A percentile compares a stretch with the other conserved stretches of the same genome.
Conservation (phyloP, 2,797 vertebrate genomes). For the Antennarius maculatus region DNA sequence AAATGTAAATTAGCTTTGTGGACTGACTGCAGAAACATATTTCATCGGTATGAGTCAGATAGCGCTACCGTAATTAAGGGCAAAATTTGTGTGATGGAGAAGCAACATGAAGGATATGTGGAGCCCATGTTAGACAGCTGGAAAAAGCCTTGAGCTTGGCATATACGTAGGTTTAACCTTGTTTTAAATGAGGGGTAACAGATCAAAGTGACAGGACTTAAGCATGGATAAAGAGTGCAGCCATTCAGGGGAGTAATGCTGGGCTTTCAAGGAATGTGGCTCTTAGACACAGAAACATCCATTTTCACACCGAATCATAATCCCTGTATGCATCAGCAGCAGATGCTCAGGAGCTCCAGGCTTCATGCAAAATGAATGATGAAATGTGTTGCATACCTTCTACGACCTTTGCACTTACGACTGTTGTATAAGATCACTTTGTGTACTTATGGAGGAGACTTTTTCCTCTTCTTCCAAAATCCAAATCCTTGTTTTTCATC, state of each 20-base stretch:
- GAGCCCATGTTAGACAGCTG: conserved; percentile 21
- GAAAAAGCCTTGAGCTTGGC: conserved; percentile 46
- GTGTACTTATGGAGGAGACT: background rate
- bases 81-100: conserved; percentile 60
- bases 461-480: background rate
- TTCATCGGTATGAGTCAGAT: conserved; percentile 51
- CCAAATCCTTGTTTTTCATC: no score
- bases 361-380: conserved; percentile 57
- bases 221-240: conserved; percentile 41
- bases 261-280: conserved; percentile 35
- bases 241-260: conserved; percentile 25
- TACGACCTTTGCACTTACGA: conserved; percentile 47
- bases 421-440: conserved; percentile 26
- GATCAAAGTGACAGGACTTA: conserved; percentile 57
- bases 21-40: conserved; percentile 60
- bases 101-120: conserved; percentile 56
- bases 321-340: conserved; percentile 40
- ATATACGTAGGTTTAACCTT: conserved; percentile 40
- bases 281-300: conserved; percentile 41
- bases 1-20: conserved; percentile 65
- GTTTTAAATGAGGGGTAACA: conserved; percentile 49
- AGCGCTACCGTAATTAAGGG: conserved; percentile 68
- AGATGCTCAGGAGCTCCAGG: conserved; percentile 25
- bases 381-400: conserved; percentile 45
- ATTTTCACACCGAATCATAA: conserved; percentile 39